Base-by-base conservation (phyloP, 2,113 vertebrate genomes). In the Oceanites oceanicus region DNA sequence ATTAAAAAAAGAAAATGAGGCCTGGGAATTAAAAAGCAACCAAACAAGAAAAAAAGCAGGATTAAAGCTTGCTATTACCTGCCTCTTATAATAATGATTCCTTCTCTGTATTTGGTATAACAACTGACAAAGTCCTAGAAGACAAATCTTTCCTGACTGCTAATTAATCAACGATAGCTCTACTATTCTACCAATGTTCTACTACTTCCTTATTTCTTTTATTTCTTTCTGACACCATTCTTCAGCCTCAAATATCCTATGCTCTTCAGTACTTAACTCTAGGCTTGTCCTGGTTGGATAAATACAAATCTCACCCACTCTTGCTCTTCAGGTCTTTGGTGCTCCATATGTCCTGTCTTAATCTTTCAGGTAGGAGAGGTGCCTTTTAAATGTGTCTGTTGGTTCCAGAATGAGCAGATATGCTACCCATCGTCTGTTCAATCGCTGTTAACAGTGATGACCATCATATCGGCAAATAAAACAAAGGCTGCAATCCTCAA, bases 401-500 rank as follows among this genome's bases (percentile, higher is more conserved):
- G 2, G 2, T 71, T 87, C 53, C 38, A 25, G 10, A 78, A 61
- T 30, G 18, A 58, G 8, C 15, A 66, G 22, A n/a, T 36, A 78
- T 0, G 4, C 4, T 34, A 27, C 22, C 49, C 6, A 17, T 22
- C 0, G 0, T 52, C 27, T 65, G 9, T 75, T 86, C 30, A 61
- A 32, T 18, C 2, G 1, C 18, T 44, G 8, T 36, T 82, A 66
- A 61, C 21, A 85, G 1, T 26, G 42, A 34, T 74, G 22, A 34
- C 27, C 40, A 42, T n/a, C 17, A 17, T 38, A 65, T 17, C 3
- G 10, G 17, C 29, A 75, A 72, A 59, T n/a, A 71, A 38, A 93
- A 49, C 5, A 34, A 55, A 75, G 12, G 10, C 16, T 21, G 12
- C 5, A 52, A 5, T 52, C 10, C 22, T 82, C 26, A 47, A 45